These are phyloP conservation scores for Sebastes hubbsi DNA, from an alignment of 2,797 vertebrate species.

Conservation along the genomic window DNA sequence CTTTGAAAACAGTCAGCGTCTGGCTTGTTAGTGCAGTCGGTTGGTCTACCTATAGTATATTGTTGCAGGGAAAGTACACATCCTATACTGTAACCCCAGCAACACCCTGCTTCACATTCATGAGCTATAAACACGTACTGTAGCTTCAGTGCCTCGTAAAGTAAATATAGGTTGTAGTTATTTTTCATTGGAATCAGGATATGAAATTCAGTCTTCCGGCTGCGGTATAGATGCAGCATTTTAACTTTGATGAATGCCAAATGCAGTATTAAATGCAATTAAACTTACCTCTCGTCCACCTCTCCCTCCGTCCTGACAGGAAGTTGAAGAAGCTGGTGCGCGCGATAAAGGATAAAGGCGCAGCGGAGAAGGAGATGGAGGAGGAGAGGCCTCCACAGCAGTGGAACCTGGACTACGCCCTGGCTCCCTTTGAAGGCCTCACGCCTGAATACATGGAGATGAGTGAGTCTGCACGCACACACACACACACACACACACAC, in stretches of 20 bases:
- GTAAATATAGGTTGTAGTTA: background rate
- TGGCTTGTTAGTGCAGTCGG: background rate
- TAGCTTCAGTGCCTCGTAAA: background rate
- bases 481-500: background rate
- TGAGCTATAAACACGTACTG: background rate
- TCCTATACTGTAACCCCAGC: background rate
- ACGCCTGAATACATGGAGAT: constrained; percentile 99
- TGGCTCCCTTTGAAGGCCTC: constrained; percentile 93
- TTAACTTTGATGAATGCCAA: background rate
- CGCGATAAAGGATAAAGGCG: constrained; percentile 88
- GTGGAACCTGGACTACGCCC: constrained; percentile 92
- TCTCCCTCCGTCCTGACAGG: constrained; percentile 54
- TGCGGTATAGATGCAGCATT: background rate
- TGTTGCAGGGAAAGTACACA: background rate
- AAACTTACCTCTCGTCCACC: background rate
- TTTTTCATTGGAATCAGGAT: background rate
- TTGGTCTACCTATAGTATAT: background rate
- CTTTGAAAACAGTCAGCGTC: background rate
- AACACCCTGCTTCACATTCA: background rate
- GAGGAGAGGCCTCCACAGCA: constrained; percentile 86
- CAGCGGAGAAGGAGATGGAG: constrained; percentile 75
- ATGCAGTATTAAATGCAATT: background rate
- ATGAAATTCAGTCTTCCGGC: background rate
- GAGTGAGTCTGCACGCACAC: constrained; percentile 86
- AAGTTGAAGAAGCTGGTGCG: constrained; percentile 87